Conservation (phyloP, 2,113 vertebrate genomes). For the Zosterops hypoxanthus region DNA sequence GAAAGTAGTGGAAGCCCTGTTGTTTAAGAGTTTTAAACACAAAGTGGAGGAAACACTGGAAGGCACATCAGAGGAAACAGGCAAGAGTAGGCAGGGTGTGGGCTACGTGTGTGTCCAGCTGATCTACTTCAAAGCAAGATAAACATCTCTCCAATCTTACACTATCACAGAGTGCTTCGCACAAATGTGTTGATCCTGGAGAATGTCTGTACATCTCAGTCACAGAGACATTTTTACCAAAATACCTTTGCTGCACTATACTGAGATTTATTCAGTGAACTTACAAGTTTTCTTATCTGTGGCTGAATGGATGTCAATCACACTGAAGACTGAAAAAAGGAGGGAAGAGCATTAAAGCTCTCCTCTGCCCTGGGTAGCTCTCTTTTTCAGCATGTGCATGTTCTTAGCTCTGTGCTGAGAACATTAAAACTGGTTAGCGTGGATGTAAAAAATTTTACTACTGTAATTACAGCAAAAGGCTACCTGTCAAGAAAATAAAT, state of each 20-base stretch:
- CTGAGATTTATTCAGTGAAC: background rate
- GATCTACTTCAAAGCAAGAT: background rate
- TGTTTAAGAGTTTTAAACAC: background rate
- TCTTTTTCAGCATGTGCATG: background rate
- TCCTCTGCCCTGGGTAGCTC: background rate
- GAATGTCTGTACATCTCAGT: background rate
- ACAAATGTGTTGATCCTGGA: background rate
- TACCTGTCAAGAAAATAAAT: constrained; percentile 51
- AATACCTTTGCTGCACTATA: background rate
- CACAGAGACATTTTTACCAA: constrained; percentile 22
- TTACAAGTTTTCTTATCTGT: background rate
- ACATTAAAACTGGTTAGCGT: constrained; percentile 2
- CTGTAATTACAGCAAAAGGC: constrained; percentile 46
- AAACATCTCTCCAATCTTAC: background rate
- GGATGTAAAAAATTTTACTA: constrained; percentile 25
- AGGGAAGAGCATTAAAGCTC: background rate
- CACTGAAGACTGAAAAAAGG: background rate
- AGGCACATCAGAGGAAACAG: background rate
- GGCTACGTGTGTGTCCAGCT: background rate
- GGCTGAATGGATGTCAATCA: background rate
- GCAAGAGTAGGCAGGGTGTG: background rate
- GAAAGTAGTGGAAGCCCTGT: background rate
- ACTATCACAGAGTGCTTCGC: background rate
- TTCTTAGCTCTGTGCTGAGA: background rate
- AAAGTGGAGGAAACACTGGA: background rate